These are phyloP conservation scores for Turdus rufiventris DNA, from an alignment of 2,113 vertebrate genomes.

Conservation along the genomic window DNA sequence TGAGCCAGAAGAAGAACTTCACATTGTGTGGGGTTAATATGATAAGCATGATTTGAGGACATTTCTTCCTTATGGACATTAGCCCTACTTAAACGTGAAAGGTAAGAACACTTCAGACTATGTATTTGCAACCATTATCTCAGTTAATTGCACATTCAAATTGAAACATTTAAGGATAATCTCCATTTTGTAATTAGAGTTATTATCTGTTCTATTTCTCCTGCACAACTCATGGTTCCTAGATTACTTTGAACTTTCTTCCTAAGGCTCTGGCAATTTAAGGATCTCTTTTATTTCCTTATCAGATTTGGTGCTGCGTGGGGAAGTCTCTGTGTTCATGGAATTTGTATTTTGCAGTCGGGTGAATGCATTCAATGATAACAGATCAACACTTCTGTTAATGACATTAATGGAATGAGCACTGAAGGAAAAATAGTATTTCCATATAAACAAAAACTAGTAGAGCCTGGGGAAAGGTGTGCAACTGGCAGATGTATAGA, in stretches of 20 bases:
- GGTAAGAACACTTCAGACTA: background rate
- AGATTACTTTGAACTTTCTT: background rate
- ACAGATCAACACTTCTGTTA: background rate
- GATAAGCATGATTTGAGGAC: background rate
- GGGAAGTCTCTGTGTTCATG: fast-evolving
- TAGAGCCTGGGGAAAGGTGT: background rate
- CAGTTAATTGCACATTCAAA: background rate
- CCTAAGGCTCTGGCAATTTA: background rate
- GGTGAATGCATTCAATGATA: background rate
- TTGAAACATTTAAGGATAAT: background rate
- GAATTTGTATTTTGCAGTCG: background rate
- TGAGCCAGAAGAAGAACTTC: background rate
- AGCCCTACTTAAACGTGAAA: background rate
- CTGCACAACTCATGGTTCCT: background rate
- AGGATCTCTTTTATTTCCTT: background rate
- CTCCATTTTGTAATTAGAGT: background rate
- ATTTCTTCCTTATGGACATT: background rate
- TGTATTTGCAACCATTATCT: background rate
- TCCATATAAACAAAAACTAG: background rate
- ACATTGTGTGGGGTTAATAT: background rate
- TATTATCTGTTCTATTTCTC: background rate
- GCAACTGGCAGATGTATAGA: background rate
- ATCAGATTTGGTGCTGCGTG: background rate
- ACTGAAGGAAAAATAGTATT: background rate
- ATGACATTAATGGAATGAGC: background rate